Base-by-base conservation (phyloP, 2,888 invertebrate species). In the Lydus trimaculatus region DNA sequence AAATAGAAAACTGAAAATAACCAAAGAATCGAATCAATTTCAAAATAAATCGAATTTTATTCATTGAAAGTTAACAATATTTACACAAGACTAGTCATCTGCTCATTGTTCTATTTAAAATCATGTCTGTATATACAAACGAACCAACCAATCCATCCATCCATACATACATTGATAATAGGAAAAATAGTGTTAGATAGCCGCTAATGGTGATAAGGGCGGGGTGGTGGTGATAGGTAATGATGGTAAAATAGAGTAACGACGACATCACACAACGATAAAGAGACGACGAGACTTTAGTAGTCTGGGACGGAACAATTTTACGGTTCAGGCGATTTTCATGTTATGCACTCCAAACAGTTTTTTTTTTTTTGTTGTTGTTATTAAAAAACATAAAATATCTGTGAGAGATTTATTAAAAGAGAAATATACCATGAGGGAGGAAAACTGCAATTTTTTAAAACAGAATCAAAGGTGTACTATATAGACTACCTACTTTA, bases 11-110 rank as follows among this genome's bases (percentile, higher is more conserved):
- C n/a, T n/a, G n/a, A n/a, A n/a, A n/a, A n/a, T n/a, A n/a, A n/a
- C n/a, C n/a, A n/a, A n/a, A n/a, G n/a, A n/a, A n/a, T n/a, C n/a
- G n/a, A n/a, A n/a, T n/a, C n/a, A n/a, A n/a, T 39, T 39, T 13
- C 4, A 39, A 39, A 39, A 39, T n/a, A n/a, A 43, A 43, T 7
- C 5, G 43, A 3, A 17, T 17, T 43, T 43, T 43, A 15, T 36
- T 13, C 15, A 13, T 11, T 43, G n/a, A 43, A 43, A 43, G 43
- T 5, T 43, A 70, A 36, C 36, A 62, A 39, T 63, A 39, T 69
- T 69, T 64, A 63, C 69, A 64, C 64, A 69, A 69, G 64, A 64
- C 61, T 66, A 66, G 58, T 63, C 69, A 66, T 52, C 20, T 23
- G 48, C 20, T 23, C 23, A 52, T 52, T 52, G 48, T 52, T 52